A percentile compares a stretch with the other conserved stretches of the same genome.
Conservation (phyloP, 64 coral and sea anemone species). For the Cladopsammia gracilis region DNA sequence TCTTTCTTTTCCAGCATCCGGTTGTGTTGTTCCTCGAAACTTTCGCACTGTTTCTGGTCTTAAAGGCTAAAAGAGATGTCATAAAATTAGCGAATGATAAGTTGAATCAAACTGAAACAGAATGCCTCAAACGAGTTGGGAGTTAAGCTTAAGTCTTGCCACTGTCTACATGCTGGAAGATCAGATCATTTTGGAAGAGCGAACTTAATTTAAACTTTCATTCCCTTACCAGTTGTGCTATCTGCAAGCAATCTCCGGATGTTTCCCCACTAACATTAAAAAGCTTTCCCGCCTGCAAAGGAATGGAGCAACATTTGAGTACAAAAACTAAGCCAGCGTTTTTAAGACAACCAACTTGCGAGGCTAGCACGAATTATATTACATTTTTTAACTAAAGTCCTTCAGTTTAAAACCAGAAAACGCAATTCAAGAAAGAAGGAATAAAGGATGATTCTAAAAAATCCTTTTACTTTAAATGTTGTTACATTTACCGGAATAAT, state of each 20-base stretch:
- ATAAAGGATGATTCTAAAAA: background rate
- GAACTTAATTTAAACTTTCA: background rate
- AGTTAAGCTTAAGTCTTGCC: background rate
- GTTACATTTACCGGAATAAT: conserved; percentile 72
- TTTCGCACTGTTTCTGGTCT: conserved; percentile 77
- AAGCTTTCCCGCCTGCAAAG: conserved; percentile 83
- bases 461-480: background rate
- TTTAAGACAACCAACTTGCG: background rate
- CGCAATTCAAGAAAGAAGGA: background rate
- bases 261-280: conserved; percentile 75
- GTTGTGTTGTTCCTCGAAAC: conserved; percentile 84
- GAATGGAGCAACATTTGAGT: background rate
- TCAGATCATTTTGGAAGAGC: background rate
- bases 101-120: background rate
- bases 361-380: background rate
- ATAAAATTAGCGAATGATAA: background rate
- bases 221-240: conserved; percentile 77
- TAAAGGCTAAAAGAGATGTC: conserved; percentile 22
- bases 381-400: background rate
- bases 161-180: background rate
- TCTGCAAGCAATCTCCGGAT: conserved; percentile 80
- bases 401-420: background rate
- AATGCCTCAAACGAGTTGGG: too few species aligned
- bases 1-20: conserved; percentile 79
- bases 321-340: background rate